A percentile compares a stretch with the other conserved stretches of the same genome.
Evolutionary conservation across 2,888 invertebrate genomes (phyloP).

Genomic region (Dione vanillae): DNA sequence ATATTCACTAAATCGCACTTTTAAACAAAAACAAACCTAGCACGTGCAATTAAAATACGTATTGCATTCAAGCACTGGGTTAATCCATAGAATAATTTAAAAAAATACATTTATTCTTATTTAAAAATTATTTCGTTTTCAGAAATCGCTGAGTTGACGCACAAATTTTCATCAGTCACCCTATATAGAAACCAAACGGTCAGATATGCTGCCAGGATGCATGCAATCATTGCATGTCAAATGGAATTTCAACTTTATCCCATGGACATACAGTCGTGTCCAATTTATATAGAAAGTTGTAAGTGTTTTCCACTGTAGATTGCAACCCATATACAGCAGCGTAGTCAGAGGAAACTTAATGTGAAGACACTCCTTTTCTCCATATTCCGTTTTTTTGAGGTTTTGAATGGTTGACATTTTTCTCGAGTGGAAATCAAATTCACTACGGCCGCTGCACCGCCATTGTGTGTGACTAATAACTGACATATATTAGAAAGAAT

Average conservation of each 20-base stretch:
- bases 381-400: too few relatives aligned
- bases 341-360: too few relatives aligned
- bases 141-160: conserved; percentile 92
- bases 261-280: conserved; percentile 93
- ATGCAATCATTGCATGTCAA: conserved; percentile 93
- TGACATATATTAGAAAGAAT: too few relatives aligned
- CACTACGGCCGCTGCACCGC: too few relatives aligned
- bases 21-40: conserved; percentile 1
- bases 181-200: conserved; percentile 92
- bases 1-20: conserved; percentile 3
- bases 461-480: too few relatives aligned
- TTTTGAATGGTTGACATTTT: too few relatives aligned
- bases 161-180: conserved; percentile 92
- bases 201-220: conserved; percentile 91
- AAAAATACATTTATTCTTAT: neutral
- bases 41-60: conserved; percentile 1
- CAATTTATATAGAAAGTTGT: conserved; percentile 94
- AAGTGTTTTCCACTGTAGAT: conserved; percentile 71
- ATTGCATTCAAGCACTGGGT: neutral
- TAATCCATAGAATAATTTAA: neutral
- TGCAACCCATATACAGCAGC: too few relatives aligned
- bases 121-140: conserved; percentile 43
- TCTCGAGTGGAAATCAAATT: too few relatives aligned
- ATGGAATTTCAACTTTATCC: conserved; percentile 95
- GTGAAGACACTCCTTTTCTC: neutral